phyloP scores from a whole-genome alignment of 2,797 vertebrate genomes.

The Gallirallus australis region DNA sequence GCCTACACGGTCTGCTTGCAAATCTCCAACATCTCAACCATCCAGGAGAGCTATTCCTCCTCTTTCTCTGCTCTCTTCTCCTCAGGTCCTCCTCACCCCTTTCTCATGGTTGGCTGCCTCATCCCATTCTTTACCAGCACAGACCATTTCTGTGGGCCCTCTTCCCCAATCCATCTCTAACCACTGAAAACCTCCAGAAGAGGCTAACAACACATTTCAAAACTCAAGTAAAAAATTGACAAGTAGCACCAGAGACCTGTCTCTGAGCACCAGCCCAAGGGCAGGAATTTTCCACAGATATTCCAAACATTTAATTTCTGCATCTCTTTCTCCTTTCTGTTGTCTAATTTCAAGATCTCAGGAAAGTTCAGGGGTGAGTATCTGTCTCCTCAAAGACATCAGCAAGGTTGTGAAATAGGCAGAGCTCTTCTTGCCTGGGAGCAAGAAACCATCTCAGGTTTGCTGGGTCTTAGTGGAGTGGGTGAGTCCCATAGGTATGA shows the following conservation, averaged over 20 bases:
- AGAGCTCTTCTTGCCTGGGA: neutral
- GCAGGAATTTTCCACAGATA: neutral
- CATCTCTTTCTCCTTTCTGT: neutral
- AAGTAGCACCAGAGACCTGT: neutral
- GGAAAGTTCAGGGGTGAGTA: neutral
- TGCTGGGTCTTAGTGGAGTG: neutral
- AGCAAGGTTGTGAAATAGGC: neutral
- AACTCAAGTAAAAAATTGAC: neutral
- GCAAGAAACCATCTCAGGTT: neutral
- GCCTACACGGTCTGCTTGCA: rapidly evolving
- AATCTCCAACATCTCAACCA: neutral
- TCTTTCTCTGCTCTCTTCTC: neutral
- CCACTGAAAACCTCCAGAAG: rapidly evolving
- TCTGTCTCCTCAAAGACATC: neutral
- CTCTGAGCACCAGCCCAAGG: neutral
- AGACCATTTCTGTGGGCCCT: neutral
- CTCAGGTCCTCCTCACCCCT: neutral
- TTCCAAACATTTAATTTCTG: neutral
- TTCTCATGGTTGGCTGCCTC: neutral
- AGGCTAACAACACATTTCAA: neutral
- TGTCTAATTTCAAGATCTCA: neutral
- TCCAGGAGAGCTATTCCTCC: neutral
- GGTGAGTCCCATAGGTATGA: neutral
- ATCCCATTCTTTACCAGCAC: neutral
- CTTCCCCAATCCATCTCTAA: neutral